phyloP scores from a whole-genome alignment of 2,797 vertebrate species.

The Parauchenoglanis punctatus region DNA sequence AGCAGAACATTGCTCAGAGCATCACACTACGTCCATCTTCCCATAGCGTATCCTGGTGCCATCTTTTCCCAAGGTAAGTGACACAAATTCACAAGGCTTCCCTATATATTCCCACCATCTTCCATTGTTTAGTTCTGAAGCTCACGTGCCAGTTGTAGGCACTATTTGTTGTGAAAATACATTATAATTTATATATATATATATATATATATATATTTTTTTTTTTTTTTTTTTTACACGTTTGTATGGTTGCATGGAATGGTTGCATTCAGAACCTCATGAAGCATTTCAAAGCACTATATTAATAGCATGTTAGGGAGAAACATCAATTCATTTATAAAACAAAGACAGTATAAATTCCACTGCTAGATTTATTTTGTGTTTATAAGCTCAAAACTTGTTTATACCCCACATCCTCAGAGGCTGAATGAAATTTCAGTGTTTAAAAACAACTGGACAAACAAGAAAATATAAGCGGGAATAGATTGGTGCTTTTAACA shows the following conservation, averaged over 20 bases:
- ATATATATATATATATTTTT: too few species aligned
- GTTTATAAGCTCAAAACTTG: slow-evolving; percentile 27
- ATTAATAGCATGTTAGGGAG: slow-evolving; percentile 14
- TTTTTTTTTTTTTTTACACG: too few species aligned
- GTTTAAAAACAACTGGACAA: slow-evolving; percentile 29
- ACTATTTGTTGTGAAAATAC: too few species aligned
- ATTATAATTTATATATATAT: too few species aligned
- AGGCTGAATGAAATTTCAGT: slow-evolving; percentile 28
- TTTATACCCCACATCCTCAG: slow-evolving; percentile 24
- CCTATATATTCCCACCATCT: too few species aligned
- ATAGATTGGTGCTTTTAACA: slow-evolving; percentile 29
- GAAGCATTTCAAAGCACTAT: background rate
- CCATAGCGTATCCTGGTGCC: too few species aligned
- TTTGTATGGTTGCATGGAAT: background rate
- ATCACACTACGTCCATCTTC: too few species aligned
- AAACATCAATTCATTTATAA: slow-evolving; percentile 2
- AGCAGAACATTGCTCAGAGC: too few species aligned
- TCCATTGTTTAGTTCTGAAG: too few species aligned
- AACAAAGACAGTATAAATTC: slow-evolving; percentile 9
- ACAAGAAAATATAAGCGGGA: slow-evolving; percentile 24
- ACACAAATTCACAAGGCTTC: too few species aligned
- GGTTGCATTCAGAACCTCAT: background rate
- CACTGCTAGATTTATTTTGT: slow-evolving; percentile 24
- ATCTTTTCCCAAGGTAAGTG: too few species aligned
- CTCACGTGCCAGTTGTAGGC: too few species aligned